Evolutionary conservation across 2,797 vertebrate species (phyloP), one percentile per base, ranked within the genome.

Genomic region (Urophycis tenuis): DNA sequence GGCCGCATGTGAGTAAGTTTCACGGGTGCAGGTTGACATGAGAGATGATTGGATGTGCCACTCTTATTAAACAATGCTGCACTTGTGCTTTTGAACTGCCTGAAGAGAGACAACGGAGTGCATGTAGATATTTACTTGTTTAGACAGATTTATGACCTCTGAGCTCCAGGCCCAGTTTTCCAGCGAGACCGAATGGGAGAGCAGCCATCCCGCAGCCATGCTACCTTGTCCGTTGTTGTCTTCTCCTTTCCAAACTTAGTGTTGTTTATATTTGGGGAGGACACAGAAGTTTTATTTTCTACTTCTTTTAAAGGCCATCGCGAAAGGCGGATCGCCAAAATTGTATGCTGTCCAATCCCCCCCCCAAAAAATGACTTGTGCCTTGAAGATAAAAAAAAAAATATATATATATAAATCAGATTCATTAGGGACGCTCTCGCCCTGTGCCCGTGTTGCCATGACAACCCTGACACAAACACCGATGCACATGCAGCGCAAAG

Each of bases 311-410:
- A 60, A 60, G 53, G n/a, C 22, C 53, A 10, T 25, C 1, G 53
- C 22, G 19, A 60, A 19, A 60, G 53, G 53, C 53, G 25, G 22
- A 60, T 9, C 9, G 22, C 53, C 53, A 25, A n/a, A 60, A 60
- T 9, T 19, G 5, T 22, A 19, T 22, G 45, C 45, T 6, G 53
- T 25, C 53, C 53, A 60, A 80, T 79, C 36, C 74, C 78, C n/a
- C n/a, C n/a, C n/a, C n/a, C n/a, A n/a, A n/a, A 83, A 84, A 79
- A 80, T 74, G 76, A 35, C 74, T 81, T 89, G n/a, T 81, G 74
- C 86, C 91, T 90, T 91, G 87, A 90, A 89, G 81, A 86, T 85
- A 73, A 88, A 83, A 89, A 87, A 89, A 88, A 77, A 87, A 88
- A 88, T 86, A n/a, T n/a, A n/a, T n/a, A n/a, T n/a, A n/a, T 79